Evolutionary conservation across 1,140 invertebrate genomes (phyloP), one percentile per base, ranked within the genome.

Genomic region (Oppia nitens): DNA sequence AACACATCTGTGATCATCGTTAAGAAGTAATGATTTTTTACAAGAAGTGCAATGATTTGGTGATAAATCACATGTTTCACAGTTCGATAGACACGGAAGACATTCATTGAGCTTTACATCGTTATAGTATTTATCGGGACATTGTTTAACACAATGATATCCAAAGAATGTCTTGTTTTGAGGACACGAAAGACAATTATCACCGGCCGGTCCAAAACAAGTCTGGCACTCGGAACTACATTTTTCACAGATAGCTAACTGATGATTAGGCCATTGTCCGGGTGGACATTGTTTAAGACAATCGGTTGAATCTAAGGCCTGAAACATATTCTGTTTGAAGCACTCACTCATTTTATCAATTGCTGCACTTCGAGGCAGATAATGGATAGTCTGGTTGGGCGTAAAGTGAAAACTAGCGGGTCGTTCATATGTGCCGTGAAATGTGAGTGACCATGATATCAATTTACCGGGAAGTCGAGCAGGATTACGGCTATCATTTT

Each of bases 41-140:
- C 87, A 90, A 2, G 79, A 74, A 1, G 82, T 85, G 65, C 87
- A 90, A 63, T 85, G 85, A 47, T 81, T 74, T 57, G 81, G 76
- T 0, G 83, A 83, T 47, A 52, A 27, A 1, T 79, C 78, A 66
- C 85, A 90, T 23, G 80, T 78, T 0, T 77, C 75, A 68, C 85
- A 90, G 0, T 83, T 83, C 64, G 85, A 83, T 40, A 83, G 65
- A 66, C 86, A 90, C 1, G 81, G 82, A 1, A 79, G 73, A 66
- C 86, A 79, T 56, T 64, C 60, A 49, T 60, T 61, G 20, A 26
- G 47, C 3, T 50, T n/a, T 27, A 27, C 14, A 45, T 62, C 63
- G 48, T n/a, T 70, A 65, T 81, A 88, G 66, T 75, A 83, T 0
- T 83, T 83, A 51, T 77, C 76, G 54, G 80, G 79, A 68, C 85